Evolutionary conservation across 2,888 invertebrate genomes (phyloP), one percentile per base, ranked within the genome.

Genomic region (Trichopria drosophilae): DNA sequence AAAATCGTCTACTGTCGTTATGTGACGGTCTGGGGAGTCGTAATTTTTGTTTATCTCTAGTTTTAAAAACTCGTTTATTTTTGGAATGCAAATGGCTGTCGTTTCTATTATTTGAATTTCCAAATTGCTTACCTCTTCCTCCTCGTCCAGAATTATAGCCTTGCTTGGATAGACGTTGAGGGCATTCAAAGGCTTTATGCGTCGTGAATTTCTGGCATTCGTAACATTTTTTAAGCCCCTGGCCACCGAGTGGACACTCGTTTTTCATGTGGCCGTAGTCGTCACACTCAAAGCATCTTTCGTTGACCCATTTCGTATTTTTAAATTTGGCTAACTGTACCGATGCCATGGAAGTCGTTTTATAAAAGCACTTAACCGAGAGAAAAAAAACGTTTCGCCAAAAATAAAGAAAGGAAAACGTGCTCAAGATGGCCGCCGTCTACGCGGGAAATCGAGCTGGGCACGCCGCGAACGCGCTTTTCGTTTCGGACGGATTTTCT

Each of bases 231-330:
- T 24, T 12, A 9, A 47, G 5, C 9, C 51, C 53, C 23, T 20
- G n/a, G 7, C 44, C 41, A 32, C 51, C 39, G 2, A 10, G 19
- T 0, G 54, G 53, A 52, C 57, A n/a, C n/a, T n/a, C n/a, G n/a
- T n/a, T n/a, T n/a, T n/a, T n/a, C n/a, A n/a, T n/a, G n/a, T n/a
- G n/a, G 56, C 52, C 56, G 19, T 41, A 43, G 16, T 42, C 50
- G 7, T 43, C 54, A 41, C 54, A 57, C 26, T 52, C 50, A 22
- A 50, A 55, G 26, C 51, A 51, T 40, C 51, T 16, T 2, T 24
- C 36, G 12, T 24, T 35, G 26, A 18, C 18, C n/a, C 9, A 10
- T 29, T n/a, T n/a, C n/a, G n/a, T n/a, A n/a, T n/a, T n/a, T n/a
- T n/a, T n/a, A n/a, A n/a, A n/a, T n/a, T n/a, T n/a, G n/a, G n/a